Percentiles rank a stretch among this genome's conserved stretches.
Conservation (phyloP, 1,140 invertebrate species). For the Drosophila lowei region DNA sequence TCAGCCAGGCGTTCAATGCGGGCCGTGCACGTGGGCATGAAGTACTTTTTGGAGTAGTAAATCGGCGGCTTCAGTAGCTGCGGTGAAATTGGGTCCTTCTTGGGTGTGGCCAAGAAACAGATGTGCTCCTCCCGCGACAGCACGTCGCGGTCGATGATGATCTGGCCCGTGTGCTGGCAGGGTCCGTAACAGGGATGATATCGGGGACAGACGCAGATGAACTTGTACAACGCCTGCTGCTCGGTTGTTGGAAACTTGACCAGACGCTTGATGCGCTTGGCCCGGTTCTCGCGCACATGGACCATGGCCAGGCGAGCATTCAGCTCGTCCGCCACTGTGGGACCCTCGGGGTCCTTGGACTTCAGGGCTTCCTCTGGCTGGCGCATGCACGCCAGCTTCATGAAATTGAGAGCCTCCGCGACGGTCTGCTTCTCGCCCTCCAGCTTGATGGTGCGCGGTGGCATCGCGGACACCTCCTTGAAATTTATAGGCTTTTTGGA, state of each 20-base stretch:
- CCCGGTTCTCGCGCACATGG: constrained; percentile 54
- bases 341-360: constrained; percentile 11
- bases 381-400: constrained; percentile 20
- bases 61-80: constrained; percentile 27
- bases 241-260: constrained; percentile 49
- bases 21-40: constrained; percentile 65
- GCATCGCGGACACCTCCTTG: background rate
- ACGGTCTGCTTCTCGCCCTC: constrained; percentile 37
- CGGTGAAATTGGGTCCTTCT: constrained; percentile 48
- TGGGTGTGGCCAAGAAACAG: constrained; percentile 70
- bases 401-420: constrained; percentile 49
- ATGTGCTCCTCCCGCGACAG: constrained; percentile 73
- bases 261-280: constrained; percentile 59
- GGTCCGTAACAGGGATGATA: constrained; percentile 61
- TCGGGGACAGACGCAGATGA: constrained; percentile 66
- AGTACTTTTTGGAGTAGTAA: constrained; percentile 57
- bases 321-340: constrained; percentile 68
- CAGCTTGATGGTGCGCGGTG: constrained; percentile 30
- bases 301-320: constrained; percentile 64
- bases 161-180: constrained; percentile 72
- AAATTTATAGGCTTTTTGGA: constrained; percentile 19
- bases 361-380: background rate
- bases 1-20: constrained; percentile 67
- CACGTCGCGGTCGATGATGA: constrained; percentile 77
- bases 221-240: constrained; percentile 55